Base-by-base conservation (phyloP, 1,140 invertebrate genomes). In the Sitodiplosis mosellana region DNA sequence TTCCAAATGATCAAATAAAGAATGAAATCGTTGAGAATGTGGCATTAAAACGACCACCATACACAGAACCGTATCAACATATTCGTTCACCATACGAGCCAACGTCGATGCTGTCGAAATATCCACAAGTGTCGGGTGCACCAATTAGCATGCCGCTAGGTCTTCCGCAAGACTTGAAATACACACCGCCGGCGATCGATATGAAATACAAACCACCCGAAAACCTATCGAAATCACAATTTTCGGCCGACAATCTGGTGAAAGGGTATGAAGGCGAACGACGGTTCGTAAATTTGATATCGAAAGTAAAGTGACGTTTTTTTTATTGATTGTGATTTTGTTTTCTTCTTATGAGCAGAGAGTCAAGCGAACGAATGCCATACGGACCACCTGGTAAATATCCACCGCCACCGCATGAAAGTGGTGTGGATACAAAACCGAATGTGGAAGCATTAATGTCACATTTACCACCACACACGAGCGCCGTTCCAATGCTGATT, bases 21-120 rank as follows among this genome's bases (percentile, higher is more conserved):
- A 22, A 45, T 45, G 43, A 45, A 22, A 45, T n/a, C n/a, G 15
- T 14, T 2, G 22, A 14, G 10, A 21, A 12, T 22, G 12, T n/a
- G 4, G 2, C 21, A 45, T 14, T 22, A 2, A 45, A 45, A 45
- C 41, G 18, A 43, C n/a, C 17, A 43, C 18, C 20, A 18, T 43
- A 45, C 22, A 11, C 21, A 2, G 21, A 45, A 45, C 22, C 22
- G 14, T 14, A 59, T 38, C 59, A 60, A 8, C 44, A 61, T 46
- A 52, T 59, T 0, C 53, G 61, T 21, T 48, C 52, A 3, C 59
- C 61, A 7, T 64, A 61, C 46, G 62, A 64, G 47, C 52, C 61
- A 2, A 56, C 57, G 5, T 51, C 62, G 6, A 64, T 64, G 62
- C 53, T 62, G n/a, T n/a, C n/a, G n/a, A 64, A 64, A 44, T 64